Conservation (phyloP, 37 sponge, comb jelly and placozoan species). For the Aphrocallistes beatrix region DNA sequence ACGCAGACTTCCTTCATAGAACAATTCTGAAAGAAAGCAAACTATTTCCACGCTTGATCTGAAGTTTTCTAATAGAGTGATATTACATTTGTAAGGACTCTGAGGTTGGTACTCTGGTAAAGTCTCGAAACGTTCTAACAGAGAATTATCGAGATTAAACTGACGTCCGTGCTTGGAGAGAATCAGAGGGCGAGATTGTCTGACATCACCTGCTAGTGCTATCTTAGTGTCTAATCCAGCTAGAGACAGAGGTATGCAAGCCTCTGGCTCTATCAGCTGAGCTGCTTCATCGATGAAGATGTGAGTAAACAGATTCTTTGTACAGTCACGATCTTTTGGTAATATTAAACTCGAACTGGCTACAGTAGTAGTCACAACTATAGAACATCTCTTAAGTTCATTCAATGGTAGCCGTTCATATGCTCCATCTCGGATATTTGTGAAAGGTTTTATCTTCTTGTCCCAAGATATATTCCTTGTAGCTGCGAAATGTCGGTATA, state of each 20-base stretch:
- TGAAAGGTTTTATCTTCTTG: neutral
- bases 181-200: neutral
- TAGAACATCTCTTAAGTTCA: neutral
- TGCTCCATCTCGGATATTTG: neutral
- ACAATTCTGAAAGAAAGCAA: neutral
- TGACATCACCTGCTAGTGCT: neutral
- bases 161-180: neutral
- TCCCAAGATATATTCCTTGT: neutral
- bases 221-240: neutral
- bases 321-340: neutral
- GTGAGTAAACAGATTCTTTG: neutral
- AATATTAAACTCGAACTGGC: neutral
- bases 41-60: neutral
- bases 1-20: neutral
- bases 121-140: neutral
- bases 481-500: neutral
- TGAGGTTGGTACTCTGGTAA: neutral
- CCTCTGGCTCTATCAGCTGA: neutral
- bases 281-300: conserved; percentile 9
- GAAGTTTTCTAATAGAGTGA: neutral
- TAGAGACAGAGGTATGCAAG: neutral
- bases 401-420: neutral
- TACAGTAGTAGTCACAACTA: neutral
- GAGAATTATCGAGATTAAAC: neutral
- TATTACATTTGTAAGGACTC: neutral